Evolutionary conservation across 2,888 invertebrate genomes (phyloP).

Genomic region (Aelia acuminata): DNA sequence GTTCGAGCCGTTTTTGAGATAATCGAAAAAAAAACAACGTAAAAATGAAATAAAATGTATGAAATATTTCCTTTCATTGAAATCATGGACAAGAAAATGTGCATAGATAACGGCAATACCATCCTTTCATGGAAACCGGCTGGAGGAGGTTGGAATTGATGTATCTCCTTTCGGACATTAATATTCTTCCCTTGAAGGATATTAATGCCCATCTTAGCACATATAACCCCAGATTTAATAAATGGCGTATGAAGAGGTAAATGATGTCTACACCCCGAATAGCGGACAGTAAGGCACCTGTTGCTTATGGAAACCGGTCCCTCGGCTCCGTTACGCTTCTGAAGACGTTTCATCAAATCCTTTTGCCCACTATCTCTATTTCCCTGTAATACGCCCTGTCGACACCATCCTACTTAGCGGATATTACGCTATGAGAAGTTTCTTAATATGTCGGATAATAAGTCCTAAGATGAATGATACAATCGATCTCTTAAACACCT

Average conservation of each 20-base stretch:
- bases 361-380: background rate
- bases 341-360: slow-evolving; percentile 36
- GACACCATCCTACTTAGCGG: background rate
- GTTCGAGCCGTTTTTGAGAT: no score
- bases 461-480: background rate
- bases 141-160: no score
- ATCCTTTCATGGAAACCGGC: no score
- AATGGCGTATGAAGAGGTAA: background rate
- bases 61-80: no score
- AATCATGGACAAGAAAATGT: no score
- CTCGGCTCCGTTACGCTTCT: background rate
- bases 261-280: background rate
- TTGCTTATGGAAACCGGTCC: background rate
- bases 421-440: background rate
- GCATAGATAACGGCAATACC: no score
- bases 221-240: no score
- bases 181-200: no score
- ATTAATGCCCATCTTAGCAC: no score
- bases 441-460: background rate
- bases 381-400: background rate
- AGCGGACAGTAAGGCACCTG: slow-evolving; percentile 7
- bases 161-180: no score
- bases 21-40: no score
- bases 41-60: no score
- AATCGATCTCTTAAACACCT: background rate